Conservation (phyloP, 2,113 vertebrate species). For the Colius striatus region DNA sequence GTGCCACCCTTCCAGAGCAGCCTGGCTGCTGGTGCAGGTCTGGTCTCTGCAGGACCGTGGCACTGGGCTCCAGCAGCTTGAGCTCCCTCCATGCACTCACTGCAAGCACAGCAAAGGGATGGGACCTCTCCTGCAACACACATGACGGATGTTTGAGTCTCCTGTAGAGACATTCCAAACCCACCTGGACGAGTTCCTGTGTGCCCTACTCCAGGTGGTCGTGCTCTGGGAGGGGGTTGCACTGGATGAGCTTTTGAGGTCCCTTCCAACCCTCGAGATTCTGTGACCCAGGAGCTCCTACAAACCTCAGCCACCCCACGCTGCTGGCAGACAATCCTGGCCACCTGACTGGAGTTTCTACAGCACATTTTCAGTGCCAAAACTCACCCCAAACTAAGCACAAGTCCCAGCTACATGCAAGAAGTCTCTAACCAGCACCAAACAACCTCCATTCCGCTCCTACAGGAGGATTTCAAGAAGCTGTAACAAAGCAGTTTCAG, state of each 20-base stretch:
- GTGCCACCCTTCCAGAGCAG: neutral
- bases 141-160: too few relatives aligned
- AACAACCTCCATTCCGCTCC: neutral
- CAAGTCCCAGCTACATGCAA: fast-evolving
- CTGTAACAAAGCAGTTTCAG: neutral
- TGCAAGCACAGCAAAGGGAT: neutral
- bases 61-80: neutral
- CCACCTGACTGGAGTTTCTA: neutral
- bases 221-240: too few relatives aligned
- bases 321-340: neutral
- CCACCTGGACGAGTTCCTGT: too few relatives aligned
- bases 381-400: neutral
- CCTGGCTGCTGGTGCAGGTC: neutral
- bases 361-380: neutral
- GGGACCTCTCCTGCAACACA: too few relatives aligned
- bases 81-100: neutral
- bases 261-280: too few relatives aligned
- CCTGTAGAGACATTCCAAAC: too few relatives aligned
- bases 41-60: neutral
- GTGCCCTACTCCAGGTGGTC: too few relatives aligned
- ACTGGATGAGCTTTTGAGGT: too few relatives aligned
- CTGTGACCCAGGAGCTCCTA: neutral
- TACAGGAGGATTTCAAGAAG: neutral
- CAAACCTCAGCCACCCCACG: neutral
- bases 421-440: neutral